phyloP scores from a whole-genome alignment of 2,797 vertebrate species.

The Eulemur albifrons region DNA sequence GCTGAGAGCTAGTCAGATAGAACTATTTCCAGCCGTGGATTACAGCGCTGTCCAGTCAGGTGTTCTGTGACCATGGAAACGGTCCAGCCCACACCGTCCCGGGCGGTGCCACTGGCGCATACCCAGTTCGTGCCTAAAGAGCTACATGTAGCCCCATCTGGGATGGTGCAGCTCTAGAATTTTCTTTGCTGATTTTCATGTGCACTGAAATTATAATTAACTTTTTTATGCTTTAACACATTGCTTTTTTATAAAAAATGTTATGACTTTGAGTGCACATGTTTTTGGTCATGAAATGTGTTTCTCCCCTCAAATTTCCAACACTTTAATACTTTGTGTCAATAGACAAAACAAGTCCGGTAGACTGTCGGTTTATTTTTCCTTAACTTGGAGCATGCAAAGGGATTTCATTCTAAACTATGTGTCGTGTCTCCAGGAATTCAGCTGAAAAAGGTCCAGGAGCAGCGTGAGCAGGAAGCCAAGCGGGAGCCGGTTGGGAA shows the following conservation, averaged over 20 bases:
- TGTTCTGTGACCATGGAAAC: background rate
- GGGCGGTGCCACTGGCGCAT: rapidly evolving
- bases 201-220: background rate
- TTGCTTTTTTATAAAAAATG: background rate
- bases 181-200: background rate
- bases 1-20: background rate
- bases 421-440: constrained; percentile 87
- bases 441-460: constrained; percentile 98
- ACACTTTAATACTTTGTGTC: background rate
- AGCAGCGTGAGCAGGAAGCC: constrained; percentile 97
- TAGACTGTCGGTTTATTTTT: background rate
- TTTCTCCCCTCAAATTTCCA: background rate
- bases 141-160: background rate
- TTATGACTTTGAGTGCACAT: background rate
- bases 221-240: background rate
- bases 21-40: background rate
- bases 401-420: background rate
- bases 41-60: rapidly evolving
- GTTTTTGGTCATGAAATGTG: background rate
- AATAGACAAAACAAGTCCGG: background rate
- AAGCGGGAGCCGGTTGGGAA: constrained; percentile 95
- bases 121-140: too few species aligned
- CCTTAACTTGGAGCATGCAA: background rate
- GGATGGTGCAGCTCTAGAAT: background rate
- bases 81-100: rapidly evolving